Evolutionary conservation across 2,888 invertebrate species (phyloP), one percentile per base, ranked within the genome.

Genomic region (Xestoiulus laeticollis): DNA sequence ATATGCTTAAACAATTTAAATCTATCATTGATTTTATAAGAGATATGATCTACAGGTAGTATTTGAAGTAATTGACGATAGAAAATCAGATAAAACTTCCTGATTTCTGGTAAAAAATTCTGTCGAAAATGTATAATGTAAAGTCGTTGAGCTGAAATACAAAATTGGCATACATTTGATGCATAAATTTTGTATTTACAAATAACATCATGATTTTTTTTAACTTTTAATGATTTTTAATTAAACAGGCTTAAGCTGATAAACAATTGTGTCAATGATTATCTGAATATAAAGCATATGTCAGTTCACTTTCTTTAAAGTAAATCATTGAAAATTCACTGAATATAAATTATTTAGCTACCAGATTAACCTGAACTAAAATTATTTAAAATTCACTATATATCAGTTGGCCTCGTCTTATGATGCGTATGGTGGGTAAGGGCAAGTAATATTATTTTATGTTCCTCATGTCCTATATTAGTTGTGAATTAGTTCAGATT

Each of bases 201-300:
- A 59, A 59, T 68, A 26, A 68, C 26, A 68, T 68, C 68, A 26
- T 68, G 10, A 68, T 68, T 68, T 68, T 16, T 53, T 4, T 12
- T 14, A 78, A 30, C 38, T 6, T 78, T 16, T 78, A 78, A 78
- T 78, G 30, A 78, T 78, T 78, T n/a, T 78, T 26, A 78, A 78
- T 78, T 78, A 78, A 78, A 30, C 78, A 14, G 12, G 30, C 78
- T 30, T 78, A 78, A 30, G 78, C 14, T 30, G 78, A 30, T 78
- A 78, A 78, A 30, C 12, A 78, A 78, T 78, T 78, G 78, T 78
- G 78, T 78, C 78, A 78, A 30, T 78, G 78, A 26, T 78, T 78
- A 78, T 30, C 26, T 78, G 78, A 78, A 78, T 78, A 78, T 26
- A 30, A 78, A 78, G 30, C 30, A 78, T 78, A 78, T 78, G 30